A percentile compares a stretch with the other conserved stretches of the same genome.
Conservation (phyloP, 2,888 invertebrate species). For the Erebia epiphron region DNA sequence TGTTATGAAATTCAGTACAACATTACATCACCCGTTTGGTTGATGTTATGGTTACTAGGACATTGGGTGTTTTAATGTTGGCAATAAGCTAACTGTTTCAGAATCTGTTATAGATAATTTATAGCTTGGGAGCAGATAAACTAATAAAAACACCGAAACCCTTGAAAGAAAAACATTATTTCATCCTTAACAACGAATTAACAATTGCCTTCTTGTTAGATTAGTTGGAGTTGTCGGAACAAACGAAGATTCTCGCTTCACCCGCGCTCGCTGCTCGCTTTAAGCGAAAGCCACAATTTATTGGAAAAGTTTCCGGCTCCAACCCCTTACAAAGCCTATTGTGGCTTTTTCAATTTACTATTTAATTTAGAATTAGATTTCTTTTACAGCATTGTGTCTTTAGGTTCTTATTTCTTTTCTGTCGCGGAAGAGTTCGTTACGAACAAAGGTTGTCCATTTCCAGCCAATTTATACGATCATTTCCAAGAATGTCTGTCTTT, state of each 20-base stretch:
- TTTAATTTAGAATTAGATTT: slow-evolving; percentile 30
- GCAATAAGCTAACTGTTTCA: too few species aligned
- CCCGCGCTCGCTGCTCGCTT: slow-evolving; percentile 2
- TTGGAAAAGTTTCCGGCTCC: slow-evolving; percentile 41
- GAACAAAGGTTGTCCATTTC: slow-evolving; percentile 12
- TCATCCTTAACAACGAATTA: slow-evolving; percentile 12
- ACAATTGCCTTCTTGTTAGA: slow-evolving; percentile 15
- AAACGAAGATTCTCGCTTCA: background rate
- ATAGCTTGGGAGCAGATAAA: too few species aligned
- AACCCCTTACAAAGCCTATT: slow-evolving; percentile 37
- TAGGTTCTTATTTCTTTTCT: slow-evolving; percentile 16
- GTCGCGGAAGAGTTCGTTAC: slow-evolving; percentile 14
- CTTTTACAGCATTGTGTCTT: slow-evolving; percentile 18
- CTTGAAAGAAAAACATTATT: background rate
- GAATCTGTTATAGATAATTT: too few species aligned
- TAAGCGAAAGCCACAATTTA: slow-evolving; percentile 36
- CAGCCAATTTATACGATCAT: slow-evolving; percentile 3
- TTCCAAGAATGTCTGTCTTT: background rate
- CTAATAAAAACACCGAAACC: background rate
- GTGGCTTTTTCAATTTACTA: slow-evolving; percentile 39
- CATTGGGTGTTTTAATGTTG: too few species aligned
- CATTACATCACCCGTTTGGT: too few species aligned
- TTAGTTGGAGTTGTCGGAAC: slow-evolving; percentile 1
- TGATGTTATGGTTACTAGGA: too few species aligned
- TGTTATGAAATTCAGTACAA: too few species aligned